Conservation (phyloP, 1,140 invertebrate genomes). For the Plutomurus gul region DNA sequence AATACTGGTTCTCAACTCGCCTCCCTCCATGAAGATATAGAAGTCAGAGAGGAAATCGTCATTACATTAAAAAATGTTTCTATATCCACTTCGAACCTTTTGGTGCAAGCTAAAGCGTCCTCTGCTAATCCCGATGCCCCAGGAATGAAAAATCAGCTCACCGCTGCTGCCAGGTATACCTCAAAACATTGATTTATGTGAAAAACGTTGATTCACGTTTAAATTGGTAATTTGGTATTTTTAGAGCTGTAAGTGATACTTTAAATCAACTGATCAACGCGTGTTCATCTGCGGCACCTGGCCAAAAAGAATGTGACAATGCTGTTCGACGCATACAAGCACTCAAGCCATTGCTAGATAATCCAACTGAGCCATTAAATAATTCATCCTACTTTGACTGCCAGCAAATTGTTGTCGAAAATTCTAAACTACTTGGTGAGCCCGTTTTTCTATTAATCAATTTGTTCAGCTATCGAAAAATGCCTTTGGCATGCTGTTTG, state of each 20-base stretch:
- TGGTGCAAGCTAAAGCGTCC: slow-evolving; percentile 84
- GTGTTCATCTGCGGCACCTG: slow-evolving; percentile 79
- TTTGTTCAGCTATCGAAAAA: neutral
- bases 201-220: slow-evolving; percentile 31
- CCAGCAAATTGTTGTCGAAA: slow-evolving; percentile 90
- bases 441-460: neutral
- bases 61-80: slow-evolving; percentile 84
- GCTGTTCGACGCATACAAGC: slow-evolving; percentile 91
- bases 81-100: slow-evolving; percentile 81
- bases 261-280: slow-evolving; percentile 87
- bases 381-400: slow-evolving; percentile 92
- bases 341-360: slow-evolving; percentile 78
- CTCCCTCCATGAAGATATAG: slow-evolving; percentile 60
- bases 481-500: too few relatives aligned
- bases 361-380: slow-evolving; percentile 85
- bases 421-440: slow-evolving; percentile 77
- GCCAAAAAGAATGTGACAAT: slow-evolving; percentile 95
- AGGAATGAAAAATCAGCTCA: slow-evolving; percentile 85
- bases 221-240: slow-evolving; percentile 17
- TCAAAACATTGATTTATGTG: slow-evolving; percentile 31
- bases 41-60: slow-evolving; percentile 75
- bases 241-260: slow-evolving; percentile 80
- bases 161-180: slow-evolving; percentile 74
- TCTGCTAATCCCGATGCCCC: slow-evolving; percentile 86
- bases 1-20: slow-evolving; percentile 43